Percentiles rank a stretch among this genome's conserved stretches.
Conservation (phyloP, 1,140 invertebrate species). For the Heliconius hewitsoni region DNA sequence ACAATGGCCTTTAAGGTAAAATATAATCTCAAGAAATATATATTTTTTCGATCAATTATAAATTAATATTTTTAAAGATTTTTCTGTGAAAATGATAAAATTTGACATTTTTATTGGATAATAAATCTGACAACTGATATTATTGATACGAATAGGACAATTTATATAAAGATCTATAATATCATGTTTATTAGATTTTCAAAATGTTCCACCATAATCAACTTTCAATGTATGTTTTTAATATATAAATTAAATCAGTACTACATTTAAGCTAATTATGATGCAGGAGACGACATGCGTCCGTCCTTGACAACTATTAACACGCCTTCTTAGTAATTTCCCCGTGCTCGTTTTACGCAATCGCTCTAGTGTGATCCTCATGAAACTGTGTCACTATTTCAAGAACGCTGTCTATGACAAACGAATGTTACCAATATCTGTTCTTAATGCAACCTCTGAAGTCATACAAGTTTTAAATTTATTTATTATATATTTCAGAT, state of each 20-base stretch:
- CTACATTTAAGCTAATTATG: slow-evolving; percentile 43
- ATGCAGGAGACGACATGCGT: slow-evolving; percentile 47
- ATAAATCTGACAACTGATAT: background rate
- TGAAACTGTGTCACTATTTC: slow-evolving; percentile 74
- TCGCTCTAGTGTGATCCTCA: slow-evolving; percentile 62
- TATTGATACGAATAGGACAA: background rate
- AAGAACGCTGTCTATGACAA: slow-evolving; percentile 55
- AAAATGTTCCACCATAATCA: background rate
- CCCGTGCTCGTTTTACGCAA: slow-evolving; percentile 65
- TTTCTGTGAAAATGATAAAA: background rate
- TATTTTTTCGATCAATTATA: background rate
- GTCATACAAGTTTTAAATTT: background rate
- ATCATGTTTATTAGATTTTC: background rate
- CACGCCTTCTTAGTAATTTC: slow-evolving; percentile 70
- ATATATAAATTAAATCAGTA: background rate
- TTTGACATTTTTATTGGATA: background rate
- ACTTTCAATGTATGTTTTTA: background rate
- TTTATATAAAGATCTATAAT: background rate
- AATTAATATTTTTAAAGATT: background rate
- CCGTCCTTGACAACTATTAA: slow-evolving; percentile 64
- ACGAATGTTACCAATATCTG: slow-evolving; percentile 10
- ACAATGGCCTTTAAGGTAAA: slow-evolving; percentile 76
- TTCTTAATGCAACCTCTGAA: too few species aligned
- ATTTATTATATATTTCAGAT: slow-evolving; percentile 47
- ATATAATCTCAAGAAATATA: background rate